Percentiles rank a stretch among this genome's conserved stretches.
Conservation (phyloP, 2,888 invertebrate species). For the Lasioglossum malachurum region DNA sequence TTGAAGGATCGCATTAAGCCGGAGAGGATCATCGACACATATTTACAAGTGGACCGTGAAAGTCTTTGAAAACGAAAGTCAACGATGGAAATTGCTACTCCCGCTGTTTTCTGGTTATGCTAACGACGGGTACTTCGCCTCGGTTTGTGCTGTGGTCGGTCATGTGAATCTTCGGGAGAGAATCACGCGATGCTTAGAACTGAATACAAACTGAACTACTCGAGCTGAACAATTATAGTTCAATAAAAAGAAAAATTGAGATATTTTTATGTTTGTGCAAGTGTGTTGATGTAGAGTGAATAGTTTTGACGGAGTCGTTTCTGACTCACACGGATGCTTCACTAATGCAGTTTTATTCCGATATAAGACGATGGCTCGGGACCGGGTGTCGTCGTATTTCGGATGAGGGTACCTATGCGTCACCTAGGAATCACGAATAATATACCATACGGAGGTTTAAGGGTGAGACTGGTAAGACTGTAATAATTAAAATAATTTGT, state of each 20-base stretch:
- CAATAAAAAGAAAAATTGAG: not conserved
- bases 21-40: not conserved
- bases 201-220: not conserved
- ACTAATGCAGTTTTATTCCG: no score
- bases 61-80: constrained; percentile 8
- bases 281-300: not conserved
- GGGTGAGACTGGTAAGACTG: not conserved
- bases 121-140: not conserved
- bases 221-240: not conserved
- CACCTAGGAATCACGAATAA: no score
- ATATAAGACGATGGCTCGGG: no score
- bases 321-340: no score
- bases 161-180: not conserved
- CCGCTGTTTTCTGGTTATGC: not conserved
- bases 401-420: no score
- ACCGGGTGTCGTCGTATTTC: no score
- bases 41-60: not conserved
- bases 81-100: not conserved
- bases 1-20: not conserved
- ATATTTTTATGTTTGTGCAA: not conserved
- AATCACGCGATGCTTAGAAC: not conserved
- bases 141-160: not conserved
- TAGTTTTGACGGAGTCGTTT: not conserved
- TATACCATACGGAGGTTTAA: not conserved
- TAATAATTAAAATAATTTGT: not conserved